Evolutionary conservation across 30 jellyfish, hydroid and myxozoan genomes (phyloP), one percentile per base, ranked within the genome.

Genomic region (Cassiopea xamachana): DNA sequence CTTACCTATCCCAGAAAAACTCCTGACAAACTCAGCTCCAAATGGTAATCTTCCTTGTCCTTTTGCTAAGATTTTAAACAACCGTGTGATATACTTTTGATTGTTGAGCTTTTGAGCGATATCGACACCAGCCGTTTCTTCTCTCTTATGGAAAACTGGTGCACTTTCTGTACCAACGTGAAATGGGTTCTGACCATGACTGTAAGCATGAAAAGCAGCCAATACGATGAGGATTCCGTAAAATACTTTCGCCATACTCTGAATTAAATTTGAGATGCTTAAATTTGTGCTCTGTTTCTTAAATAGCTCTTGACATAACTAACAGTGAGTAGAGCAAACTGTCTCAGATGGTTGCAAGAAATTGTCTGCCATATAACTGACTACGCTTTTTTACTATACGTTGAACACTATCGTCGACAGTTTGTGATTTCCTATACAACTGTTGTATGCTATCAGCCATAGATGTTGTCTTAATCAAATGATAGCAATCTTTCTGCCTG

Each of bases 11-110:
- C 82, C 79, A 0, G 92, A 46, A 64, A 90, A 90, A 67, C 97
- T 90, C 75, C 97, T 73, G 46, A 81, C 97, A 44, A 82, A 90
- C 68, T 90, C 83, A 1, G 97, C 97, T 27, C 97, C 92, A 75
- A 48, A 82, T 3, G 97, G 97, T 44, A 90, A 59, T 12, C 69
- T 60, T 48, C 60, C 70, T 60, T 73, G 94, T n/a, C 81, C 73
- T 43, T 58, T 62, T 14, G 87, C 84, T 58, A 87, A 49, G 1
- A 67, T 50, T 67, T 87, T 46, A 68, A 75, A 87, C 60, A 87
- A 55, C 1, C 77, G 77, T 14, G 77, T 89, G 19, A 87, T 76
- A 84, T 72, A 87, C 14, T 73, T 86, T 18, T 73, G 71, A 39
- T 17, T 81, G 1, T 12, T 27, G 47, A 71, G 50, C 50, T 43